Evolutionary conservation across 2,888 invertebrate species (phyloP), one percentile per base, ranked within the genome.

Genomic region (Caenorhabditis sinica): DNA sequence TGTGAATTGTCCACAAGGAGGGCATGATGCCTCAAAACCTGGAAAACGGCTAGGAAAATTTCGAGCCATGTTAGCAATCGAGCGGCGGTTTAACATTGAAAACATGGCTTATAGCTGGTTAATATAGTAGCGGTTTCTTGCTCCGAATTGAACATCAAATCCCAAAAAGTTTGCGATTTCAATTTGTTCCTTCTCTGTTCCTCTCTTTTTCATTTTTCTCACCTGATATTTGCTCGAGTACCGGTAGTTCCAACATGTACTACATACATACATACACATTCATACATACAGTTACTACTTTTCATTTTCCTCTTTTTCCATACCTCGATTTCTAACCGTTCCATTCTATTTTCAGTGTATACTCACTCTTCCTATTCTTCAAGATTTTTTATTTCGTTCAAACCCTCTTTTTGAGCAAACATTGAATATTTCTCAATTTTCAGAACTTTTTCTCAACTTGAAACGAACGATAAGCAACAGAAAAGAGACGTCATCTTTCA

Each of bases 161-260:
- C 40, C 40, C 40, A 40, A 40, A 40, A 40, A 40, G n/a, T n/a
- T n/a, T n/a, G n/a, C n/a, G n/a, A 17, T 56, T 17, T 43, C 30
- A 61, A 61, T 51, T 51, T 45, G 13, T 40, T 13, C 11, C 2
- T 30, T 79, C 58, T 63, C 53, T 61, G 25, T 65, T 28, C 33
- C 45, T 56, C 25, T 56, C 61, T 4, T 56, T 20, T 58, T 65
- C 20, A 60, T 58, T 58, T 68, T 63, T 71, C 60, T 68, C 68
- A 58, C 68, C 76, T 60, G 33, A 58, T 77, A 63, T 77, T 77
- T 77, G 77, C 77, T 77, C 61, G 45, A 53, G 71, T 77, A 77
- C 69, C 69, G 63, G 69, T 69, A 68, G 58, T 74, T 66, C 43
- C 63, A 73, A 33, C 73, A 49, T 68, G 33, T 51, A 25, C 45